Percentiles rank a stretch among this genome's conserved stretches.
These are phyloP conservation scores for Columba livia DNA, from an alignment of 2,113 vertebrate genomes.

Conservation along the genomic window DNA sequence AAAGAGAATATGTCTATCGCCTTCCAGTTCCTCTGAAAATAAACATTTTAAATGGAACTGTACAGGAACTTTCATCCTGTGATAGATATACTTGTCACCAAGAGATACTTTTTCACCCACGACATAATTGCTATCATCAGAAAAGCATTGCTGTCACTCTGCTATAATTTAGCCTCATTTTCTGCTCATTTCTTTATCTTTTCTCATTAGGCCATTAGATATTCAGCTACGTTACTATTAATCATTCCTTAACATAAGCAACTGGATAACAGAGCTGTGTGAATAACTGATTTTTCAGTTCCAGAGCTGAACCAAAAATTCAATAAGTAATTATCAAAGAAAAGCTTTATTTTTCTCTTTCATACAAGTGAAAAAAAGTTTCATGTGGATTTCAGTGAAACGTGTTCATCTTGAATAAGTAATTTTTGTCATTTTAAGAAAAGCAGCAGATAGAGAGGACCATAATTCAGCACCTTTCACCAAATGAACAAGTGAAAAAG, in stretches of 20 bases:
- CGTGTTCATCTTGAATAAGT: neutral
- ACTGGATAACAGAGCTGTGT: neutral
- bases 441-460: neutral
- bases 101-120: neutral
- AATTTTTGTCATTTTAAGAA: neutral
- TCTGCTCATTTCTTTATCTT: conserved; percentile 22
- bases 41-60: neutral
- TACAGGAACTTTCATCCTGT: neutral
- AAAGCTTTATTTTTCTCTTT: neutral
- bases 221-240: neutral
- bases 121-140: neutral
- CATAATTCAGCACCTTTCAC: neutral
- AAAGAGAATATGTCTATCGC: neutral
- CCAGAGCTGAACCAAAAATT: neutral
- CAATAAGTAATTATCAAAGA: neutral
- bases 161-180: conserved; percentile 3
- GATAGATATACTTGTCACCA: neutral
- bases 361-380: neutral
- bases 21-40: neutral
- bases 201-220: neutral
- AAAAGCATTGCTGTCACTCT: neutral
- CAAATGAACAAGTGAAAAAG: neutral
- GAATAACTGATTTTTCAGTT: conserved; percentile 19
- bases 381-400: neutral
- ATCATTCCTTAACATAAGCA: neutral